Evolutionary conservation across 1,140 invertebrate genomes (phyloP).

Genomic region (Caerostris darwini): DNA sequence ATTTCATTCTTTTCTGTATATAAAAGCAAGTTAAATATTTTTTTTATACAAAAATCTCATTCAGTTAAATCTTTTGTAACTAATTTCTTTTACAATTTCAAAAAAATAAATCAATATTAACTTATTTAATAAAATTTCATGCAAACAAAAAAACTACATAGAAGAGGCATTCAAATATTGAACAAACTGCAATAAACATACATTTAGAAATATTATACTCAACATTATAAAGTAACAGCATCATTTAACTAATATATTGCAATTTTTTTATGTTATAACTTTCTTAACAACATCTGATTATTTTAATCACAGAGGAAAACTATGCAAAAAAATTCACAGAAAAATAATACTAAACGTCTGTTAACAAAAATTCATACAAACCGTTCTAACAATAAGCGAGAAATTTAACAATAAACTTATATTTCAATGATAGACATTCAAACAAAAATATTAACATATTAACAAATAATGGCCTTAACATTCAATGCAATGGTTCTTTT

Average conservation of each 20-base stretch:
- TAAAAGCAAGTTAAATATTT: too few relatives aligned
- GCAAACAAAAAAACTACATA: too few relatives aligned
- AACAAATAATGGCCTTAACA: slow-evolving; percentile 40
- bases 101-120: too few relatives aligned
- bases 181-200: not conserved
- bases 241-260: slow-evolving; percentile 1
- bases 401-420: slow-evolving; percentile 56
- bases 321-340: not conserved
- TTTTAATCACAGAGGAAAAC: not conserved
- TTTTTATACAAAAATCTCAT: not conserved
- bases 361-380: slow-evolving; percentile 13
- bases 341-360: not conserved
- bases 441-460: slow-evolving; percentile 57
- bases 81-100: too few relatives aligned
- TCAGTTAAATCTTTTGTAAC: not conserved
- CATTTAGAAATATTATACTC: not conserved
- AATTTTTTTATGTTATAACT: not conserved
- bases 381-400: slow-evolving; percentile 21
- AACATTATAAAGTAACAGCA: not conserved
- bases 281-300: not conserved
- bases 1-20: too few relatives aligned
- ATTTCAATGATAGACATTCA: not conserved
- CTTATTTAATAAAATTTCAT: too few relatives aligned
- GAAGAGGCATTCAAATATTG: not conserved
- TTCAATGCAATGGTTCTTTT: not conserved